Evolutionary conservation across 2,113 vertebrate genomes (phyloP).

Genomic region (Sterrhoptilus dennistouni): DNA sequence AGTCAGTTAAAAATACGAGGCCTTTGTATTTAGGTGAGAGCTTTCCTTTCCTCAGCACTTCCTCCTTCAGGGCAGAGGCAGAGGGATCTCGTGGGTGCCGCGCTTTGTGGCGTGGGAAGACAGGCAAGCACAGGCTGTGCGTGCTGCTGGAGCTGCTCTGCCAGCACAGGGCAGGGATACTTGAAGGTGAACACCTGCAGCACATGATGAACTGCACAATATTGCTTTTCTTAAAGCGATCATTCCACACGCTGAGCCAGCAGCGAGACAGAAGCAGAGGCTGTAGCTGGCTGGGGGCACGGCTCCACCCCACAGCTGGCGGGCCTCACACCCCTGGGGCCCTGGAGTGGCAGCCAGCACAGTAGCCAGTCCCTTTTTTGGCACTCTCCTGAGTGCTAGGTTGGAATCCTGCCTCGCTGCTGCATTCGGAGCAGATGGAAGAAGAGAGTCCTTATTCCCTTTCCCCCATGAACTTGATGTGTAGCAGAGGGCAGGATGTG

Average conservation of each 20-base stretch:
- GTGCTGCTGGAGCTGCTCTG: not conserved
- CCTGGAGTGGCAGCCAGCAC: slow-evolving; percentile 62
- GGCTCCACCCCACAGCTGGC: slow-evolving; percentile 62
- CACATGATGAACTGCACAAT: not conserved
- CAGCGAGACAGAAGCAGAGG: slow-evolving; percentile 45
- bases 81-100: not conserved
- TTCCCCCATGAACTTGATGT: not conserved
- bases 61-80: not conserved
- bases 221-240: not conserved
- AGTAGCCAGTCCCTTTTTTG: slow-evolving; percentile 70
- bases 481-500: not conserved
- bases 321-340: slow-evolving; percentile 57
- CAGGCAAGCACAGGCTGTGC: fast-evolving
- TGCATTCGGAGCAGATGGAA: slow-evolving; percentile 58
- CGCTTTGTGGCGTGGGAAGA: fast-evolving
- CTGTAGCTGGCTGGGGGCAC: slow-evolving; percentile 63
- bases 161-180: not conserved
- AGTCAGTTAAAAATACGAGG: not conserved
- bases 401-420: slow-evolving; percentile 61
- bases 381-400: slow-evolving; percentile 56
- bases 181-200: slow-evolving; percentile 54
- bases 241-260: not conserved
- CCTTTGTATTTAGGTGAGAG: not conserved
- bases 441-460: slow-evolving; percentile 57
- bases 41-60: not conserved